These are phyloP conservation scores for Sparus aurata DNA, from an alignment of 2,797 vertebrate genomes.

Conservation along the genomic window DNA sequence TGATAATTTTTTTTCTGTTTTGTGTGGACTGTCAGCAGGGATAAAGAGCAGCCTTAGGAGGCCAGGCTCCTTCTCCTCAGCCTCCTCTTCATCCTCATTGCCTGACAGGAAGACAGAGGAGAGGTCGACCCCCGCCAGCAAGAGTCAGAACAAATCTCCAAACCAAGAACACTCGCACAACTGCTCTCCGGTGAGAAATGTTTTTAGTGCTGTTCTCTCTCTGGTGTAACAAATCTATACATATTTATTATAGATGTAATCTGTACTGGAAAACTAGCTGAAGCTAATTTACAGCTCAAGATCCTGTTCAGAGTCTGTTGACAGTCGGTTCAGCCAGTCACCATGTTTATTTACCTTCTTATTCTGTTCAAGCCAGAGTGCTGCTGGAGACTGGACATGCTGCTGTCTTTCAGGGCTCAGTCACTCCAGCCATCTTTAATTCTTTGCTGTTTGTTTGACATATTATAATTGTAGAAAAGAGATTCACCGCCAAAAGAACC, in stretches of 20 bases:
- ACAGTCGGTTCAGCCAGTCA: not conserved
- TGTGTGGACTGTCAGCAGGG: slow-evolving; percentile 20
- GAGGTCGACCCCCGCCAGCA: slow-evolving; percentile 34
- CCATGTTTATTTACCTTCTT: too few species aligned
- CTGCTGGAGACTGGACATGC: not conserved
- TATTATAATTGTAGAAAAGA: slow-evolving; percentile 42
- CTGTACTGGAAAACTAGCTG: too few species aligned
- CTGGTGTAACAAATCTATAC: not conserved
- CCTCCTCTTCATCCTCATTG: slow-evolving; percentile 14
- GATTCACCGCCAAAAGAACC: slow-evolving; percentile 21
- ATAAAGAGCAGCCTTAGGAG: slow-evolving; percentile 79
- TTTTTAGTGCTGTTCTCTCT: not conserved
- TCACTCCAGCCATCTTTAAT: not conserved
- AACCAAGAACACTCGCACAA: slow-evolving; percentile 19
- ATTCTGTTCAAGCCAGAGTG: not conserved
- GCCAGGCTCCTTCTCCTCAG: slow-evolving; percentile 8
- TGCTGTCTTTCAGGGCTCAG: not conserved
- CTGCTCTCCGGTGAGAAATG: slow-evolving; percentile 47
- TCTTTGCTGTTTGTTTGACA: not conserved
- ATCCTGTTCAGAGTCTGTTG: not conserved
- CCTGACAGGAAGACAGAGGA: slow-evolving; percentile 49
- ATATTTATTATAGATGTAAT: not conserved
- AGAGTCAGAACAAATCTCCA: slow-evolving; percentile 36
- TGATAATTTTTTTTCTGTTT: not conserved
- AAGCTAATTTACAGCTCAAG: not conserved